Base-by-base conservation (phyloP, 2,797 vertebrate genomes). In the Danio aesculapii region DNA sequence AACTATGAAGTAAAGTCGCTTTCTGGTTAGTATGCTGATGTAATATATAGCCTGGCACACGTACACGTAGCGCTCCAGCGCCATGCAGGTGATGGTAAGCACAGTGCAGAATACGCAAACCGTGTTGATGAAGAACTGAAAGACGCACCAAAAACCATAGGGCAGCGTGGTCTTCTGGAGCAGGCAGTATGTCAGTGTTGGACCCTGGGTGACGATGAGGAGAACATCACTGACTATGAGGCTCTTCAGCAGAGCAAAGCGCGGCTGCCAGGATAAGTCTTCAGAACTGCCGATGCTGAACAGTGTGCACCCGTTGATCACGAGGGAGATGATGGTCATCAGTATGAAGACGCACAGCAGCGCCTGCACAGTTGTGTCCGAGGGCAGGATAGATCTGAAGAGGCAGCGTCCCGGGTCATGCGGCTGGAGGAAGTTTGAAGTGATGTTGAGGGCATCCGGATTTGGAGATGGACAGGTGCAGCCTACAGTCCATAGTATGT, bases 1-100 rank as follows among this genome's bases (percentile, higher is more conserved):
- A 5, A 92, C 5, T 8, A 41, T 73, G 0, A 85, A 41, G 5
- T 83, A 67, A 19, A 90, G 39, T 6, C 91, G 83, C 61, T 13
- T 47, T 5, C 43, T 66, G 1, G 87, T 92, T 21, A 93, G 58
- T 47, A 91, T 88, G 10, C 70, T 66, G 53, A 88, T 2, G 61
- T 92, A 92, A 49, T 63, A 83, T 75, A 91, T 90, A 61, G 89
- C 87, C 8, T 88, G 87, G 66, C 91, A 93, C 55, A 93, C 87
- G 55, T 89, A 92, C 68, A 93, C 4, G 81, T 93, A 92, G 21
- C 90, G 89, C 86, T 92, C 92, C 66, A 93, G 49, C 0, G 91
- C 91, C 91, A 93, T 92, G 84, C 85, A 88, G 11, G 89, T 91
- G 84, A 93, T 86, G 39, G 87, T 92, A 41, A 88, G 8, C 0